Base-by-base conservation (phyloP, 35 echinoderm and acorn worm genomes). In the Diadema setosum region DNA sequence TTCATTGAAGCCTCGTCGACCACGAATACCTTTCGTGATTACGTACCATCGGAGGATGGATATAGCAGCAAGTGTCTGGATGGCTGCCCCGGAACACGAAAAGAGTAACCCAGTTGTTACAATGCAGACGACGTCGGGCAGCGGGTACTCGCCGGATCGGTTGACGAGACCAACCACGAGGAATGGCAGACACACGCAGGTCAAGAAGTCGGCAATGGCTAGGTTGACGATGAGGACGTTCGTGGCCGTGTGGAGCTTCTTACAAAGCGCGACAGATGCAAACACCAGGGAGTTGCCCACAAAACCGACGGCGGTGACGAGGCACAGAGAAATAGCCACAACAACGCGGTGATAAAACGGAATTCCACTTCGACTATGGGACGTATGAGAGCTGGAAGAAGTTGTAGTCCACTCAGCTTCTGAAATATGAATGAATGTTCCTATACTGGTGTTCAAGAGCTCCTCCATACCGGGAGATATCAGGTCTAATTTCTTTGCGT, bases 181-280 rank as follows among this genome's bases (percentile, higher is more conserved):
- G 41, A 88, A 82, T 17, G 86, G 86, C n/a, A 87, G 4, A 11
- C 82, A 14, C 34, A 74, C 15, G 41, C 86, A 84, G 6, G 86
- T 42, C 24, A 89, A 18, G 2, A 89, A 42, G 83, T 93, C 91
- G 8, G 91, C 80, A 18, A 88, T 5, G 12, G 91, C 91, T 0
- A 93, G 50, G 67, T 89, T 93, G 58, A 89, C 81, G 0, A 93
- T 81, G 56, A 93, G 81, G n/a, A 56, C 65, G 59, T 93, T 93
- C 58, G 91, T 93, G 31, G 39, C 48, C 4, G 91, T 93, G 32
- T 88, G 91, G 16, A 92, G 90, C 39, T 92, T 91, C 30, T 73
- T 91, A 2, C 59, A 74, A 17, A 91, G 45, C 0, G 78, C 26
- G 20, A 91, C 82, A 3, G 90, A 85, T 2, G 87, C 5, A 29